Evolutionary conservation across 2,113 vertebrate genomes (phyloP).

Genomic region (Struthio camelus): DNA sequence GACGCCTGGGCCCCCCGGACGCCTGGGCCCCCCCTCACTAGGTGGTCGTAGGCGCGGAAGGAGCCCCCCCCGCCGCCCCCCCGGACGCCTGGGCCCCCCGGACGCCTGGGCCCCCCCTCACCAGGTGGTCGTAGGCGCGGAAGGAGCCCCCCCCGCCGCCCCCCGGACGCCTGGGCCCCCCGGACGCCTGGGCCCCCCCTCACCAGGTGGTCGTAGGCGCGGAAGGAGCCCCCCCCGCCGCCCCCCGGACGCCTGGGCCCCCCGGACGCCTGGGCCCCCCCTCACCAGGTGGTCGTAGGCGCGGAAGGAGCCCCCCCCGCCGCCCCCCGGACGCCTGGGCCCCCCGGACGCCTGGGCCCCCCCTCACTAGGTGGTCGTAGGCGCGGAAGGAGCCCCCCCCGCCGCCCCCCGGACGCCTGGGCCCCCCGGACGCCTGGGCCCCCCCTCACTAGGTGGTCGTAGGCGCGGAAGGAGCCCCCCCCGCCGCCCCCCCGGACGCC

Average conservation of each 20-base stretch:
- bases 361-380: neutral
- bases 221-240: neutral
- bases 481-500: too few species aligned
- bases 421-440: too few species aligned
- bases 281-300: slow-evolving; percentile 89
- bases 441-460: slow-evolving; percentile 71
- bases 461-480: neutral
- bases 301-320: slow-evolving; percentile 88
- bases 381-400: neutral
- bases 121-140: neutral
- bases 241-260: too few species aligned
- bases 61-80: too few species aligned
- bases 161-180: too few species aligned
- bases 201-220: slow-evolving; percentile 64
- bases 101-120: too few species aligned
- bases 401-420: too few species aligned
- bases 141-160: neutral
- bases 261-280: too few species aligned
- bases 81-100: neutral
- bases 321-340: neutral
- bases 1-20: too few species aligned
- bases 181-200: neutral
- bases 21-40: slow-evolving; percentile 69
- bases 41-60: slow-evolving; percentile 89
- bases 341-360: too few species aligned